A percentile compares a stretch with the other conserved stretches of the same genome.
Evolutionary conservation across 1,140 invertebrate genomes (phyloP).

Genomic region (Diachasma alloeum): DNA sequence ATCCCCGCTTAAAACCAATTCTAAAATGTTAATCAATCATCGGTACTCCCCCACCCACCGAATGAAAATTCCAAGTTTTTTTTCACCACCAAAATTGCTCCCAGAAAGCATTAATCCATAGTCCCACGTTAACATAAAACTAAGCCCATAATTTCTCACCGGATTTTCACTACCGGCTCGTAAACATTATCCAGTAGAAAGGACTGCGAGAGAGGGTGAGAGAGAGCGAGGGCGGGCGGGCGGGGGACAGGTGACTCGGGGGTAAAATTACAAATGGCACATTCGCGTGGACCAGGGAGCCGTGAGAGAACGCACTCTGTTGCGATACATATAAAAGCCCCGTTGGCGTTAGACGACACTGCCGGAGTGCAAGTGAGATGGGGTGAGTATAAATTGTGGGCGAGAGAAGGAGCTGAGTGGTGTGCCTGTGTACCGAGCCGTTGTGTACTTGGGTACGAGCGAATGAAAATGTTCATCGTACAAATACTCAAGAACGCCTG

Average conservation of each 20-base stretch:
- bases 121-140: constrained; percentile 19
- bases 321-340: background rate
- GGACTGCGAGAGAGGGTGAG: background rate
- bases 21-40: too few species aligned
- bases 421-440: background rate
- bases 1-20: too few species aligned
- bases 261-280: constrained; percentile 27
- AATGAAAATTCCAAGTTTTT: background rate
- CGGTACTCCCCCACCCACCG: too few species aligned
- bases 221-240: background rate
- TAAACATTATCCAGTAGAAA: background rate
- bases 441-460: background rate
- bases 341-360: background rate
- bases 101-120: background rate
- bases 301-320: constrained; percentile 23
- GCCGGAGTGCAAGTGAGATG: background rate
- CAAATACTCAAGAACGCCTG: constrained; percentile 16
- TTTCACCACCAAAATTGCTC: background rate
- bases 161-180: constrained; percentile 25
- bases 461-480: constrained; percentile 27
- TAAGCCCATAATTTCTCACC: constrained; percentile 26
- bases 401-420: background rate
- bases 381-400: background rate
- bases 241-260: background rate
- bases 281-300: constrained; percentile 17